Base-by-base conservation (phyloP, 2,797 vertebrate species). In the Lycodopsis pacificus region DNA sequence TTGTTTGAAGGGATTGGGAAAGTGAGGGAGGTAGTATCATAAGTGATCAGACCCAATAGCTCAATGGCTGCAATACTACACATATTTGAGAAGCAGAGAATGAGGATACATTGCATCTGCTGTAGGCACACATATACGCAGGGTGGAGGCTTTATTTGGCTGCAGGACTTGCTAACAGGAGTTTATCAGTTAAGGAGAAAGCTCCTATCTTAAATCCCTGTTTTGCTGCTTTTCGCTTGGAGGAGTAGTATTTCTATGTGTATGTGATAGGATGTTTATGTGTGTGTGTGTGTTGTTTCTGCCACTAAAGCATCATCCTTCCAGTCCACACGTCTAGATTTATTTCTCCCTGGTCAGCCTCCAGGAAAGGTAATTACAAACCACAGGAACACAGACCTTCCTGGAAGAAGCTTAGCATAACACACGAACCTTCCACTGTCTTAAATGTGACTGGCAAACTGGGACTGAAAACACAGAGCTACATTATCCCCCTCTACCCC, bases 1-100 rank as follows among this genome's bases (percentile, higher is more conserved):
- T 93, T 88, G 85, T 94, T 94, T 95, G 93, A 94, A 91, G 88
- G 92, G 93, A 93, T 92, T 90, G 89, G 73, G 48, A 71, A 67
- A 80, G 82, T 81, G 82, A 71, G 84, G 63, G 73, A 77, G 81
- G 66, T 82, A 61, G 67, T 71, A 85, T 87, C 87, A 86, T 63
- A 86, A 65, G 73, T 80, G 86, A 90, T 89, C 86, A 78, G 89
- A 81, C 81, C 76, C 57, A 74, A 27, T 57, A 65, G 72, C 80
- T 76, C 56, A 77, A 65, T 76, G 61, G 71, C 81, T 82, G 81
- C 77, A 70, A 75, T 36, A 64, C 73, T 69, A 48, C 59, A 62
- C 44, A 79, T 75, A 80, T 78, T 80, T 76, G 63, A 84, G 66
- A 6, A 65, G 74, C 81, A 70, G 51, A 66, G 74, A 68, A 66